A percentile compares a stretch with the other conserved stretches of the same genome.
phyloP scores from a whole-genome alignment of 2,888 invertebrate species.

The Odontocolon sp. region DNA sequence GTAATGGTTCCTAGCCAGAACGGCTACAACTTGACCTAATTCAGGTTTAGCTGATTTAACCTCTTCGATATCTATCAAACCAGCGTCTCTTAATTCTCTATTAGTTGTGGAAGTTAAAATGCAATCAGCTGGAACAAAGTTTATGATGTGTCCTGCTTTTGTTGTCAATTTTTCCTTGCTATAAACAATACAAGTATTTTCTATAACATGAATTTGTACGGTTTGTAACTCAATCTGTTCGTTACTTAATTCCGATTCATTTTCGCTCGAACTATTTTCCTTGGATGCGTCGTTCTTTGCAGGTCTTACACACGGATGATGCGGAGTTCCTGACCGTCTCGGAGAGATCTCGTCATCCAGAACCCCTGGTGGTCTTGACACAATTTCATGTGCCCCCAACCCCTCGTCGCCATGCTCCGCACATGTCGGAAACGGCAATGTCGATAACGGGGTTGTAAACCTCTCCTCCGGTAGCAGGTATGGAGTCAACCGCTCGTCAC shows the following conservation, averaged over 20 bases:
- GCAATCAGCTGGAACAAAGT: conserved; percentile 25
- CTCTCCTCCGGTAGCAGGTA: conserved; percentile 24
- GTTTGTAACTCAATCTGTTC: conserved; percentile 9
- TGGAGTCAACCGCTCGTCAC: conserved; percentile 11
- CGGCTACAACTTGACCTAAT: conserved; percentile 17
- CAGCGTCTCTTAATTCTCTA: conserved; percentile 11
- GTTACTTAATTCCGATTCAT: conserved; percentile 41
- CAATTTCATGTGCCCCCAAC: neutral
- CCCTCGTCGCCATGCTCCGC: conserved; percentile 5
- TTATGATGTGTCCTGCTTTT: neutral
- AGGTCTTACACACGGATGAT: neutral
- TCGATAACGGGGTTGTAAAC: conserved; percentile 14
- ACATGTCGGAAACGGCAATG: neutral
- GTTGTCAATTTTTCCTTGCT: conserved; percentile 22
- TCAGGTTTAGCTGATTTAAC: conserved; percentile 9
- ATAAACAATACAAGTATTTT: conserved; percentile 7
- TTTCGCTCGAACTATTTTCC: neutral
- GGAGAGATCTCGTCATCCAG: neutral
- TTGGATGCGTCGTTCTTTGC: neutral
- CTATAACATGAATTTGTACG: neutral
- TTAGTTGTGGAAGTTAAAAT: conserved; percentile 1
- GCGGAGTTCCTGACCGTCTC: neutral
- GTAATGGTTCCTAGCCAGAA: neutral
- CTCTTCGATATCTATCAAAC: conserved; percentile 4
- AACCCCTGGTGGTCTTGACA: neutral